A percentile compares a stretch with the other conserved stretches of the same genome.
Conservation (phyloP, 2,888 invertebrate species). For the Sthenelais limicola region DNA sequence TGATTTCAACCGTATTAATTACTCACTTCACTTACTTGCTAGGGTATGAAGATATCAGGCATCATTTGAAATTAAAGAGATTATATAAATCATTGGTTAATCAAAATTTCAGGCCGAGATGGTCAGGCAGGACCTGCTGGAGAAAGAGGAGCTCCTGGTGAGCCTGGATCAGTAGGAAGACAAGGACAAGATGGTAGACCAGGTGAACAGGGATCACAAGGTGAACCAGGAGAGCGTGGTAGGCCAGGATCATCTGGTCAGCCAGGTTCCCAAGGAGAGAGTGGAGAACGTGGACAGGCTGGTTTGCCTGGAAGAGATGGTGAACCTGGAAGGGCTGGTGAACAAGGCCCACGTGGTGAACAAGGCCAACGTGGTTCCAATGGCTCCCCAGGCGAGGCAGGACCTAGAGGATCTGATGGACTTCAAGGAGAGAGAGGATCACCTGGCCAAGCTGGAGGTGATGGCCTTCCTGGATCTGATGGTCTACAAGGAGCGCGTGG, state of each 20-base stretch:
- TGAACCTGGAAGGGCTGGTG: slow-evolving; percentile 39
- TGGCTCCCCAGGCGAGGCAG: slow-evolving; percentile 7
- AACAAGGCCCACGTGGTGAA: slow-evolving; percentile 43
- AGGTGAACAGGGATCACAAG: slow-evolving; percentile 1
- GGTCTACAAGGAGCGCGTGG: slow-evolving; percentile 9
- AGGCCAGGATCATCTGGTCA: slow-evolving; percentile 41
- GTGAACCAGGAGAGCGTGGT: slow-evolving; percentile 16
- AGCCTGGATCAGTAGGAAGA: background rate
- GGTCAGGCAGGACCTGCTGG: slow-evolving; percentile 47
- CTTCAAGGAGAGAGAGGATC: slow-evolving; percentile 45
- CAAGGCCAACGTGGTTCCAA: slow-evolving; percentile 21
- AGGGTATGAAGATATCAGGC: too few species aligned
- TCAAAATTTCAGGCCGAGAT: slow-evolving; percentile 41
- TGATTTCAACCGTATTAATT: too few species aligned
- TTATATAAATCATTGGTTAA: too few species aligned
- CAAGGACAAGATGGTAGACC: slow-evolving; percentile 5
- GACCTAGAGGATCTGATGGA: slow-evolving; percentile 27
- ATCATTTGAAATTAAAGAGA: too few species aligned
- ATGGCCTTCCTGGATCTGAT: slow-evolving; percentile 12
- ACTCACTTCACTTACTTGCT: too few species aligned
- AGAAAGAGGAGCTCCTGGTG: slow-evolving; percentile 44
- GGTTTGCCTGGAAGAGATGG: slow-evolving; percentile 43
- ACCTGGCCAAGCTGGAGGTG: slow-evolving; percentile 41
- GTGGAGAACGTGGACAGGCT: slow-evolving; percentile 36
- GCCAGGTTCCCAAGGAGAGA: slow-evolving; percentile 34